Conservation (phyloP, 2,113 vertebrate species). For the Plectropomus leopardus region DNA sequence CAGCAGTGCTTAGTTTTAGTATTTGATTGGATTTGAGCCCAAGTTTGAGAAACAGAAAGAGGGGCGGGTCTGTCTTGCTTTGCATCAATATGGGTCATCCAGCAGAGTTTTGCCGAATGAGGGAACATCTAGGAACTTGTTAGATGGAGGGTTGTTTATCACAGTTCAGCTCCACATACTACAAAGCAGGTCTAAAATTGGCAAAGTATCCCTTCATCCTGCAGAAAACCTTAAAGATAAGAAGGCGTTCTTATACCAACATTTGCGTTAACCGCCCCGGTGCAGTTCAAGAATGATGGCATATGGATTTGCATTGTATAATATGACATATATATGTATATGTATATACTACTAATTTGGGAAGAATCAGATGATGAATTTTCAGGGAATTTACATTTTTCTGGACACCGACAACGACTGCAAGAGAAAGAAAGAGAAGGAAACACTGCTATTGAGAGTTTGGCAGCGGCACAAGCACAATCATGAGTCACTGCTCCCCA, state of each 20-base stretch:
- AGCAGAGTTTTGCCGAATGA: too few relatives aligned
- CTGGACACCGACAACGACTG: conserved; percentile 11
- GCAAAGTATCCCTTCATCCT: too few relatives aligned
- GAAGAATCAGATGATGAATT: conserved; percentile 11
- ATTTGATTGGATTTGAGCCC: too few relatives aligned
- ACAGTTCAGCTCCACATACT: too few relatives aligned
- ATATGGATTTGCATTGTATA: not conserved
- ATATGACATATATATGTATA: not conserved
- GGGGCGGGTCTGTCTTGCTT: too few relatives aligned
- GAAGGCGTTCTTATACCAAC: not conserved
- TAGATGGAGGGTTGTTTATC: too few relatives aligned
- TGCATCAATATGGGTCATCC: too few relatives aligned
- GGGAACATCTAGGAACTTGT: too few relatives aligned
- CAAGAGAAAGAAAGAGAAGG: conserved; percentile 34
- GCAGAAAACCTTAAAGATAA: not conserved
- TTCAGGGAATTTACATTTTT: conserved; percentile 40
- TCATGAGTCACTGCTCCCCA: conserved; percentile 78
- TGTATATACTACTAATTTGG: not conserved
- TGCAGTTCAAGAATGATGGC: too few relatives aligned
- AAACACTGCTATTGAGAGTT: conserved; percentile 57
- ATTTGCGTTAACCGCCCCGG: not conserved
- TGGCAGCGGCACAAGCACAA: conserved; percentile 61
- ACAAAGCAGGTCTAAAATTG: too few relatives aligned
- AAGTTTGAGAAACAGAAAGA: too few relatives aligned
- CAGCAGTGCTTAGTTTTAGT: too few relatives aligned